These are phyloP conservation scores for Dascyllus trimaculatus DNA, from an alignment of 2,113 vertebrate species.

Conservation along the genomic window DNA sequence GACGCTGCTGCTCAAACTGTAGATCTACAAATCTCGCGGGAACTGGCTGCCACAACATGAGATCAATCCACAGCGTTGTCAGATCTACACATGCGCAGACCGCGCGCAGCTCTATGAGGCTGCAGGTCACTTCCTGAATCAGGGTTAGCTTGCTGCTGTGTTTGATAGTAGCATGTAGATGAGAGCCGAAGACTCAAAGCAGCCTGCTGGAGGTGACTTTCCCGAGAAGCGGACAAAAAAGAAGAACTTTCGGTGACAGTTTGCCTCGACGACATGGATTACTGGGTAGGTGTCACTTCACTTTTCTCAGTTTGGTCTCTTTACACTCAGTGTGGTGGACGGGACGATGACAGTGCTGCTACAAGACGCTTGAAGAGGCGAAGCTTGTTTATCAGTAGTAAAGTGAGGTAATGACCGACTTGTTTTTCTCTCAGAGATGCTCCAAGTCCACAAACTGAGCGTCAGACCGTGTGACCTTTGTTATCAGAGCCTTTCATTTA, in stretches of 20 bases:
- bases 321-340: not conserved
- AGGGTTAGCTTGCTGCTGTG: conserved; percentile 61
- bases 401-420: conserved; percentile 32
- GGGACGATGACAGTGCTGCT: conserved; percentile 16
- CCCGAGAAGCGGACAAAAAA: conserved; percentile 24
- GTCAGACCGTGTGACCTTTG: not conserved
- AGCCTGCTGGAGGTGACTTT: conserved; percentile 55
- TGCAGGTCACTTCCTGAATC: conserved; percentile 77
- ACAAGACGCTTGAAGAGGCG: not conserved
- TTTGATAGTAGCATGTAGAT: conserved; percentile 72
- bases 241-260: conserved; percentile 21
- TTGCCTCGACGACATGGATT: conserved; percentile 78
- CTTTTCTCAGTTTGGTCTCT: not conserved
- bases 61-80: not conserved
- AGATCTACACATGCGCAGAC: conserved; percentile 49
- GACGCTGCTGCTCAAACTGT: fast-evolving
- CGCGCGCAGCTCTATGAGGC: conserved; percentile 8
- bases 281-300: conserved; percentile 77
- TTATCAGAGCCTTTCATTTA: not conserved
- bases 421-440: conserved; percentile 50
- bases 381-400: conserved; percentile 60
- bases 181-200: conserved; percentile 46
- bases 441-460: not conserved
- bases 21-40: conserved; percentile 18
- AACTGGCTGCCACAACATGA: fast-evolving